A percentile compares a stretch with the other conserved stretches of the same genome.
Conservation (phyloP, 2,113 vertebrate genomes). For the Craseonycteris thonglongyai region DNA sequence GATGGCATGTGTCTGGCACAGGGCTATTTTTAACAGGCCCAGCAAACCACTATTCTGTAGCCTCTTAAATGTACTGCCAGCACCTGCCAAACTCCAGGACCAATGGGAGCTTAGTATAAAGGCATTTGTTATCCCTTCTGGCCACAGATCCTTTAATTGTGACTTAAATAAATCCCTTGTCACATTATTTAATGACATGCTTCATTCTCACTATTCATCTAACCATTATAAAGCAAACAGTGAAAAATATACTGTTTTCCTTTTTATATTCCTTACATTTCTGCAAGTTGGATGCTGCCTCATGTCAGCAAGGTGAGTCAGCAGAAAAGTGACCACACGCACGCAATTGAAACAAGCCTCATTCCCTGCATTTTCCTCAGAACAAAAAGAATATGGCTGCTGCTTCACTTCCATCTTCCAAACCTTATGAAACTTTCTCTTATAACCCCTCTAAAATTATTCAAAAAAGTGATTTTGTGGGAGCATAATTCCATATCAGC, state of each 20-base stretch:
- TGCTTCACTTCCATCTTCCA: not conserved
- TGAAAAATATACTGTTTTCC: not conserved
- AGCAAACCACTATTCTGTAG: not conserved
- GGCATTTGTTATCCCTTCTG: not conserved
- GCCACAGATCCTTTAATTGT: not conserved
- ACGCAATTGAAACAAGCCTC: not conserved
- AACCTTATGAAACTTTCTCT: not conserved
- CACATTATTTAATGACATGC: not conserved
- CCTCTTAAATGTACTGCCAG: constrained; percentile 15
- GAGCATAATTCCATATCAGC: not conserved
- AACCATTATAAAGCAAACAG: not conserved
- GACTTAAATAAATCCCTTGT: not conserved
- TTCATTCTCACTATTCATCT: not conserved
- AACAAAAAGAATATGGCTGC: not conserved
- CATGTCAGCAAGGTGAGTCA: not conserved
- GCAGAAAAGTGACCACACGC: not conserved
- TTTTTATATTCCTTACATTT: not conserved
- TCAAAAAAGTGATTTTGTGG: not conserved
- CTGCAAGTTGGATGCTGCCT: not conserved
- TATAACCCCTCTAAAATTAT: not conserved
- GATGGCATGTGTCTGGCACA: constrained; percentile 53
- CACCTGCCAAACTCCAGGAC: not conserved
- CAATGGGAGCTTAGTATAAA: not conserved
- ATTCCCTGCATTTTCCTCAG: too few species aligned
- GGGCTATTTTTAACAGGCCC: constrained; percentile 63